These are phyloP conservation scores for Mellivora capensis DNA, from an alignment of 2,113 vertebrate genomes.

Conservation along the genomic window DNA sequence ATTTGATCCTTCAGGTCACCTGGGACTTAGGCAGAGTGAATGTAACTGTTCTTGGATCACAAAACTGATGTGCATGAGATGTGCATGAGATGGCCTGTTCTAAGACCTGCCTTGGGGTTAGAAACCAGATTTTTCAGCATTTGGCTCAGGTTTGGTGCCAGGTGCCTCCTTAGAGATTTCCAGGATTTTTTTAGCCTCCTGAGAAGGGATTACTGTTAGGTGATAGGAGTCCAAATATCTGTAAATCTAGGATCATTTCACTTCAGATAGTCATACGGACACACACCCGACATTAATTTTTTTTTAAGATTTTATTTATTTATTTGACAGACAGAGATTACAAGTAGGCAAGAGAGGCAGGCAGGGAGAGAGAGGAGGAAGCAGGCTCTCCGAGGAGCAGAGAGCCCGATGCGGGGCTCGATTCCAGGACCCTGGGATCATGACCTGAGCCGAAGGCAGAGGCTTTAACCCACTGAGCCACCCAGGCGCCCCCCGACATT, in stretches of 20 bases:
- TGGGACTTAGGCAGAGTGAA: neutral
- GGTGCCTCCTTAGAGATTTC: neutral
- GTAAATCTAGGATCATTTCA: neutral
- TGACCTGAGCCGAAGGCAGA: too few species aligned
- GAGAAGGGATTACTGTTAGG: neutral
- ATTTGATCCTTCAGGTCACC: neutral
- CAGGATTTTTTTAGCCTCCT: neutral
- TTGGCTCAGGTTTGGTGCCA: neutral
- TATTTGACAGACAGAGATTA: too few species aligned
- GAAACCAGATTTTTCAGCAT: slow-evolving; percentile 10
- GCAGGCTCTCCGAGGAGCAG: too few species aligned
- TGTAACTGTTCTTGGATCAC: neutral
- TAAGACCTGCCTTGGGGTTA: neutral
- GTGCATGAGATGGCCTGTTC: neutral
- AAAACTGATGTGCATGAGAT: neutral
- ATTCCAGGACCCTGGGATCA: too few species aligned
- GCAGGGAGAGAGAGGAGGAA: too few species aligned
- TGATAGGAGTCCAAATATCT: neutral
- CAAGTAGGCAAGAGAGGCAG: too few species aligned
- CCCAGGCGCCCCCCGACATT: too few species aligned
- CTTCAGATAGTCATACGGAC: neutral
- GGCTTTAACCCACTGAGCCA: too few species aligned
- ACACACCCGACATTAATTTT: neutral
- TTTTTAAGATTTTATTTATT: too few species aligned
- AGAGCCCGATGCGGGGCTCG: too few species aligned